These are phyloP conservation scores for Volucella zonaria DNA, from an alignment of 2,888 invertebrate species.

Conservation along the genomic window DNA sequence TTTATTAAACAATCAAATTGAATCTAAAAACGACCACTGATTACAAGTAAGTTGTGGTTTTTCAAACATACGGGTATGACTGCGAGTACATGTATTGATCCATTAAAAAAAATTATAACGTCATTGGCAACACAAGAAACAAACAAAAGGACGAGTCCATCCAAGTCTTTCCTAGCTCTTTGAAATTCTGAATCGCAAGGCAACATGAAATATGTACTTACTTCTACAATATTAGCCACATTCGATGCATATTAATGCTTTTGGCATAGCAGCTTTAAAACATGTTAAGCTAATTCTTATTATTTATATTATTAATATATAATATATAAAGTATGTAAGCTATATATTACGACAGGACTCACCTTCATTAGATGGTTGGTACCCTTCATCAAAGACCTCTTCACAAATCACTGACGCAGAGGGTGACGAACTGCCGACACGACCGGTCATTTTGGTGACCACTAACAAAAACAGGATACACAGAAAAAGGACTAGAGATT, in stretches of 20 bases:
- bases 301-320: slow-evolving; percentile 17
- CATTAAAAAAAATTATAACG: slow-evolving; percentile 53
- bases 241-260: slow-evolving; percentile 45
- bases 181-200: slow-evolving; percentile 20
- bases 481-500: slow-evolving; percentile 8
- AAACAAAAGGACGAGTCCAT: slow-evolving; percentile 45
- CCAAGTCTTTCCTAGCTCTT: slow-evolving; percentile 14
- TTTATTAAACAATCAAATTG: neutral
- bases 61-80: neutral
- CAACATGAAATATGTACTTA: slow-evolving; percentile 2
- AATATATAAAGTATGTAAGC: neutral
- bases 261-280: neutral
- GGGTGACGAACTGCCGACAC: slow-evolving; percentile 78
- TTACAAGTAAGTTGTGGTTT: neutral
- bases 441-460: slow-evolving; percentile 68
- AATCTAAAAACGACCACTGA: slow-evolving; percentile 4
- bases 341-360: slow-evolving; percentile 78
- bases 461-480: slow-evolving; percentile 4
- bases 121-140: slow-evolving; percentile 67
- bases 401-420: slow-evolving; percentile 86
- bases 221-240: neutral
- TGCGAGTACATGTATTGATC: slow-evolving; percentile 59
- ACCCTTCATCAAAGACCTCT: slow-evolving; percentile 93
- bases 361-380: slow-evolving; percentile 92
- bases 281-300: neutral